Base-by-base conservation (phyloP, 2,888 invertebrate species). In the Bugula neritina region DNA sequence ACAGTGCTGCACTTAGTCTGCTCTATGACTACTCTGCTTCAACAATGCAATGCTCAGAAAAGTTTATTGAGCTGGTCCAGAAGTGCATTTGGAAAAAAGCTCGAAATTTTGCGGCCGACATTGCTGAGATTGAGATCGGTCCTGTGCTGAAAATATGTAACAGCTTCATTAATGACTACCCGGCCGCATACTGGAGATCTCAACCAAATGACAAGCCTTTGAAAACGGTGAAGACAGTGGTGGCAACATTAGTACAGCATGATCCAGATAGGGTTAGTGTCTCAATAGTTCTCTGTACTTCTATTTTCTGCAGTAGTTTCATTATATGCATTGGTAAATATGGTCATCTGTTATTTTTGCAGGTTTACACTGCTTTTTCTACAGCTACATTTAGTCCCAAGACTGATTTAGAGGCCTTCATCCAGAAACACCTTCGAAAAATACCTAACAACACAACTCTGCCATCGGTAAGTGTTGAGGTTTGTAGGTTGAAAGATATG, bases 61-160 rank as follows among this genome's bases (percentile, higher is more conserved):
- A 21, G 13, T 35, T 55, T 3, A 54, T 17, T 57, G 43, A 23
- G 69, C 23, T 57, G 17, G 74, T 72, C 54, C 75, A 76, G 27
- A 77, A 95, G 86, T 97, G 96, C 83, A 89, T 95, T 81, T 97
- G 97, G 97, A 92, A 94, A 82, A 91, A 93, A 73, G 90, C 94
- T 23, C 92, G 94, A 84, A 89, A 91, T 85, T 89, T 97, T 80
- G 89, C 92, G 0, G 89, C 90, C 71, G 93, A 93, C 89, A 79
- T 84, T 72, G 80, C 84, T 70, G 82, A 85, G 35, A 79, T 87
- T 73, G 84, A 86, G 72, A 75, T 86, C 29, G 85, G 85, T 74
- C 75, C 79, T 35, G 82, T 87, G 54, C 77, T 97, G 25, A 86
- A 89, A 73, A 94, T 94, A 83, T 90, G 93, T 74, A 93, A 96